Evolutionary conservation across 64 coral and sea anemone species (phyloP).

Genomic region (Montipora cactus): DNA sequence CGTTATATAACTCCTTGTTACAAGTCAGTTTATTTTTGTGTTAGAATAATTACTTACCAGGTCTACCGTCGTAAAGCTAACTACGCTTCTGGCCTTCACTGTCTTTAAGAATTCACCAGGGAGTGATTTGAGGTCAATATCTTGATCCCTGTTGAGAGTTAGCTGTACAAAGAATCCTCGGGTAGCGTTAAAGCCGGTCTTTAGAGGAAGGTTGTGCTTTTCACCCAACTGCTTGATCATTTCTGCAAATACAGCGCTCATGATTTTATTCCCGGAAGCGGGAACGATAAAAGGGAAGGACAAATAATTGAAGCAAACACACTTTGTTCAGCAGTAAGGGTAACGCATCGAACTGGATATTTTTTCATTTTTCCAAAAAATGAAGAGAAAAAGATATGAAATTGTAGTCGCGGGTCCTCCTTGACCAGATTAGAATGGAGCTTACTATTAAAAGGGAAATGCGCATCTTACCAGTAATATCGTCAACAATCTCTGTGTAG

Average conservation of each 20-base stretch:
- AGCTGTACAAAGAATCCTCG: conserved; percentile 88
- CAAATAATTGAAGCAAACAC: too few relatives aligned
- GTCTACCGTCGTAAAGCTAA: conserved; percentile 87
- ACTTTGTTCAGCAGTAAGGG: too few relatives aligned
- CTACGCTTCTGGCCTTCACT: conserved; percentile 67
- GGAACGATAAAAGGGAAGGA: neutral
- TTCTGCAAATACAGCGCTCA: conserved; percentile 37
- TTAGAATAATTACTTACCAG: conserved; percentile 72
- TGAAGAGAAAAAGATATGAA: too few relatives aligned
- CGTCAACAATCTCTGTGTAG: conserved; percentile 99
- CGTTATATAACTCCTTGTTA: too few relatives aligned
- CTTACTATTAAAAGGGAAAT: too few relatives aligned
- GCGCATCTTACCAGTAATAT: conserved; percentile 74
- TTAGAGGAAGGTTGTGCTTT: conserved; percentile 86
- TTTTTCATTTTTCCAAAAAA: too few relatives aligned
- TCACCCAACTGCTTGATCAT: conserved; percentile 86
- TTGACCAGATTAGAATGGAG: too few relatives aligned
- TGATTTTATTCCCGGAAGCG: neutral
- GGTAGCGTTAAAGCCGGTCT: conserved; percentile 87
- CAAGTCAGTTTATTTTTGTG: too few relatives aligned
- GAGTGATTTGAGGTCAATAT: conserved; percentile 49
- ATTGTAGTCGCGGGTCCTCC: too few relatives aligned
- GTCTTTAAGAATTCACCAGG: conserved; percentile 87
- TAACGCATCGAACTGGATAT: too few relatives aligned
- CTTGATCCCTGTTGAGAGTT: conserved; percentile 53